Conservation (phyloP, 35 echinoderm and acorn worm species). For the Stichopus chloronotus region DNA sequence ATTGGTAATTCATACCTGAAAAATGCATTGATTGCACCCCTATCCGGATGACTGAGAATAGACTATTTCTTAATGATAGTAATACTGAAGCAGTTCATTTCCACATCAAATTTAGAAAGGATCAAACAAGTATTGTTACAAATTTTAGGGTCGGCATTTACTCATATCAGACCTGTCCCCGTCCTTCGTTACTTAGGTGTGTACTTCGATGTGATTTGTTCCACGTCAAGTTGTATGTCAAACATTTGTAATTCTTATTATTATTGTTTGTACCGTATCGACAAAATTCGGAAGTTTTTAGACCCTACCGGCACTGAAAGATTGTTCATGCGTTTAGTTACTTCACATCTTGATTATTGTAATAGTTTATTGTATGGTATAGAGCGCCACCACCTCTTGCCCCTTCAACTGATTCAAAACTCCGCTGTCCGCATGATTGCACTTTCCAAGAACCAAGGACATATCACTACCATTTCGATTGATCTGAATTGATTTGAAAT, state of each 20-base stretch:
- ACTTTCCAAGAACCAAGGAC: neutral
- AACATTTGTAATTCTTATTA: conserved; percentile 31
- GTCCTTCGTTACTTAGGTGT: conserved; percentile 39
- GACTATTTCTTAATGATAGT: conserved; percentile 12
- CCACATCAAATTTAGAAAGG: conserved; percentile 36
- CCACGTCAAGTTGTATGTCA: conserved; percentile 29
- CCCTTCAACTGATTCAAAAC: neutral
- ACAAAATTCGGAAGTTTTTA: conserved; percentile 37
- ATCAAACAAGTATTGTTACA: neutral
- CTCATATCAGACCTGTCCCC: conserved; percentile 8
- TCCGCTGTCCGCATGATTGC: neutral
- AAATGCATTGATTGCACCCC: conserved; percentile 1
- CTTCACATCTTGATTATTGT: conserved; percentile 47
- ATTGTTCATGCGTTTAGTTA: conserved; percentile 49
- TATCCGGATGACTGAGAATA: conserved; percentile 13
- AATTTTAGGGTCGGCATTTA: conserved; percentile 25
- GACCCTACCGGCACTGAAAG: conserved; percentile 26
- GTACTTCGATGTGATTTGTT: conserved; percentile 3
- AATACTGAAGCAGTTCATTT: conserved; percentile 42
- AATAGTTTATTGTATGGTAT: conserved; percentile 43
- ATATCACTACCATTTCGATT: conserved; percentile 8
- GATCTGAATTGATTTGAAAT: neutral
- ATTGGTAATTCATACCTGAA: conserved; percentile 34
- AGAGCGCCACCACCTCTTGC: neutral
- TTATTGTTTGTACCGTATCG: conserved; percentile 33